Evolutionary conservation across 1,140 invertebrate genomes (phyloP).

Genomic region (Ostrea edulis): DNA sequence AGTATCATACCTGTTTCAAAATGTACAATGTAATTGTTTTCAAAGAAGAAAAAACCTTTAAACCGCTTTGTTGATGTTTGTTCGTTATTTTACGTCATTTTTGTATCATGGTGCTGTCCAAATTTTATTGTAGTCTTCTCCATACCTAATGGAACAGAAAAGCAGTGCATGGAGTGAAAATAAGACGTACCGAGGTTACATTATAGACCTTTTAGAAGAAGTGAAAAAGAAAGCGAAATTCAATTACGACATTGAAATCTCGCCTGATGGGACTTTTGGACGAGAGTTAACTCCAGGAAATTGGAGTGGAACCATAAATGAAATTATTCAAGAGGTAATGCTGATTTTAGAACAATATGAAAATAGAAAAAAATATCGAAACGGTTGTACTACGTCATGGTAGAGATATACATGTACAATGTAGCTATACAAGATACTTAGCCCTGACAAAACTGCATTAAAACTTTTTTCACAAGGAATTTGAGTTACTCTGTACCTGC

Average conservation of each 20-base stretch:
- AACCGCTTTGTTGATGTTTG: too few relatives aligned
- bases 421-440: too few relatives aligned
- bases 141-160: conserved; percentile 41
- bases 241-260: conserved; percentile 92
- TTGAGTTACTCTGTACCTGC: too few relatives aligned
- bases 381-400: too few relatives aligned
- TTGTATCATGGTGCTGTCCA: background rate
- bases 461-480: too few relatives aligned
- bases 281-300: conserved; percentile 88
- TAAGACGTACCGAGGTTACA: conserved; percentile 63
- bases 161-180: background rate
- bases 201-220: conserved; percentile 69
- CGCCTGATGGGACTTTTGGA: conserved; percentile 96
- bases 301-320: conserved; percentile 76
- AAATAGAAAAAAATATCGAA: too few relatives aligned
- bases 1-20: too few relatives aligned
- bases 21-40: too few relatives aligned
- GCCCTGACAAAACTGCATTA: too few relatives aligned
- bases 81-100: background rate
- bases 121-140: conserved; percentile 12
- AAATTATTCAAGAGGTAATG: conserved; percentile 58
- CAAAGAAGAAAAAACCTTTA: too few relatives aligned
- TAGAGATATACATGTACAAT: too few relatives aligned
- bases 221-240: conserved; percentile 85
- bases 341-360: too few relatives aligned